These are phyloP conservation scores for Sebastiscus albofasciatus DNA, from an alignment of 2,797 vertebrate genomes.

Conservation along the genomic window DNA sequence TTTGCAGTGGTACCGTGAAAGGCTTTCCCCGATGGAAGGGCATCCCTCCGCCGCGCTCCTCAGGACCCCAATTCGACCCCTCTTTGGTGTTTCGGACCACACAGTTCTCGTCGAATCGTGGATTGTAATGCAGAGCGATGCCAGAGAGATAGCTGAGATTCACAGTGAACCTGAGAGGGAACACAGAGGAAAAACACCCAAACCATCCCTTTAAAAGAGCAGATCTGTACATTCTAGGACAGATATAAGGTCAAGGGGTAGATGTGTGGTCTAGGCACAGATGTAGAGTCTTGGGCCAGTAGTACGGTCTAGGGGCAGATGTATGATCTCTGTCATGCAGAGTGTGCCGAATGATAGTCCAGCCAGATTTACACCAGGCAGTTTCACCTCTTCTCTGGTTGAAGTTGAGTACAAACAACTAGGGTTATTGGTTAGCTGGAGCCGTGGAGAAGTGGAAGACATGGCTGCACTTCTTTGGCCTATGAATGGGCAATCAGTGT, in stretches of 20 bases:
- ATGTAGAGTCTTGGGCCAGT: not conserved
- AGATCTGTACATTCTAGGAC: not conserved
- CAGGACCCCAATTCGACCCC: constrained; percentile 64
- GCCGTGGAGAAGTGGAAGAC: not conserved
- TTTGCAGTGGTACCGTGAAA: constrained; percentile 70
- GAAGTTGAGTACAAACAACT: not conserved
- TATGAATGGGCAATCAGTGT: not conserved
- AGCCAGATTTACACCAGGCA: not conserved
- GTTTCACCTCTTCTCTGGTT: not conserved
- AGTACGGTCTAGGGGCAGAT: not conserved
- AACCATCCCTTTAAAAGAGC: too few relatives aligned
- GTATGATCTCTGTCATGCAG: not conserved
- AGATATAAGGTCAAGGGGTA: not conserved
- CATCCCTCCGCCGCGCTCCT: constrained; percentile 75
- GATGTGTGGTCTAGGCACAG: not conserved
- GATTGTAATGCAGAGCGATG: constrained; percentile 81
- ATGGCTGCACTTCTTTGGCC: not conserved
- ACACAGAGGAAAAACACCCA: not conserved
- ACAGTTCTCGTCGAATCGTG: constrained; percentile 72
- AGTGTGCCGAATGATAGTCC: not conserved
- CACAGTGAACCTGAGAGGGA: constrained; percentile 70
- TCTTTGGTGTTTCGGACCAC: constrained; percentile 79
- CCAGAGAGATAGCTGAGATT: constrained; percentile 69
- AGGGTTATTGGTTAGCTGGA: not conserved
- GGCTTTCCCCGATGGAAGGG: constrained; percentile 73